These are phyloP conservation scores for Microplitis mediator DNA, from an alignment of 1,140 invertebrate genomes.

Conservation along the genomic window DNA sequence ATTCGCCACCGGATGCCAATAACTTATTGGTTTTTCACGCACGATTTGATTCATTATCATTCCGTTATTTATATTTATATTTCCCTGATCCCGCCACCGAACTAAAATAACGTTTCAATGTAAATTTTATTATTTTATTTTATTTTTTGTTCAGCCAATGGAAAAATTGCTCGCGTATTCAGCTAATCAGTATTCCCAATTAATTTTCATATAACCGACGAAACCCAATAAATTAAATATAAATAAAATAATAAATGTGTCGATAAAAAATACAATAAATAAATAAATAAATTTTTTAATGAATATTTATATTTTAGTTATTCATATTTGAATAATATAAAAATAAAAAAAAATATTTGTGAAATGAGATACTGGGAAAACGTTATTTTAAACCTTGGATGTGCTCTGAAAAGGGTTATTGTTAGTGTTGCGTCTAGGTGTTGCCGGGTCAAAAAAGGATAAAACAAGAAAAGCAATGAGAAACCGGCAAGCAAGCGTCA, in stretches of 20 bases:
- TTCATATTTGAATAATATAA: background rate
- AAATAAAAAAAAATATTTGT: background rate
- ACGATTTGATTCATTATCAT: slow-evolving; percentile 60
- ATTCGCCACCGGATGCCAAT: slow-evolving; percentile 53
- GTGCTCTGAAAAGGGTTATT: background rate
- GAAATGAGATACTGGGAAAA: background rate
- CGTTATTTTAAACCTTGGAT: background rate
- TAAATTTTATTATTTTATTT: slow-evolving; percentile 2
- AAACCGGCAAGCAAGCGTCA: background rate
- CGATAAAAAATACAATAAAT: background rate
- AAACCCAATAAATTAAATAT: slow-evolving; percentile 4
- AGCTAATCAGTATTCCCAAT: slow-evolving; percentile 16
- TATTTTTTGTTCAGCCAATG: slow-evolving; percentile 7
- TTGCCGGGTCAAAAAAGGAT: background rate
- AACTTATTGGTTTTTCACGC: slow-evolving; percentile 59
- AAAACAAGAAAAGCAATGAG: slow-evolving; percentile 1
- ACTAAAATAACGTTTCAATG: background rate
- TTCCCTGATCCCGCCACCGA: slow-evolving; percentile 32
- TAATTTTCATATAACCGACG: slow-evolving; percentile 9
- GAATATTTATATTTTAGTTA: background rate
- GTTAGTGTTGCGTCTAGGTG: slow-evolving; percentile 26
- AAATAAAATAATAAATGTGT: background rate
- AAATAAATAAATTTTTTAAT: background rate
- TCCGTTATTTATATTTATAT: slow-evolving; percentile 59
- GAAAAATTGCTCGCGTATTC: slow-evolving; percentile 8